phyloP scores from a whole-genome alignment of 2,888 invertebrate species.

The Sclerodermus sp. region DNA sequence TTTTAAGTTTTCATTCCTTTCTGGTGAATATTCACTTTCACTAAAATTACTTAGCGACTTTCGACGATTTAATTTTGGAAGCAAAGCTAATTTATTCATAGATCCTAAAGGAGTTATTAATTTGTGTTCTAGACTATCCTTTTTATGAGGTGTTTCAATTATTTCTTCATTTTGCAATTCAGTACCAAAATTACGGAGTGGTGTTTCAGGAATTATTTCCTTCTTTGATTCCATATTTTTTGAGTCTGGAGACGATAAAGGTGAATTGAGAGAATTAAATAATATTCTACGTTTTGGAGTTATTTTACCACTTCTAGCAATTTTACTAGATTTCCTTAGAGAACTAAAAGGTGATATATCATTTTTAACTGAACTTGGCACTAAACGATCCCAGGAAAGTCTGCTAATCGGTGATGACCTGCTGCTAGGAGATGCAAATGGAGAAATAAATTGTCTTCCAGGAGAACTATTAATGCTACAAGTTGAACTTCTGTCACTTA shows the following conservation, averaged over 20 bases:
- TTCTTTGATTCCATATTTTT: conserved; percentile 3
- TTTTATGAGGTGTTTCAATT: conserved; percentile 42
- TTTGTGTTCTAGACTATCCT: conserved; percentile 28
- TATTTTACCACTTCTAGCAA: conserved; percentile 25
- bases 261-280: conserved; percentile 19
- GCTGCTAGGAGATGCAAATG: conserved; percentile 35
- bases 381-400: conserved; percentile 34
- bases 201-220: conserved; percentile 40
- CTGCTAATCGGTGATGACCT: neutral
- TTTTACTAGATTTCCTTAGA: conserved; percentile 30
- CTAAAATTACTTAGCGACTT: conserved; percentile 36
- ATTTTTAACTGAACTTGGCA: conserved; percentile 9
- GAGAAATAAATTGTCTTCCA: conserved; percentile 35
- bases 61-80: conserved; percentile 42
- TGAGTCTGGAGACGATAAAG: conserved; percentile 20
- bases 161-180: conserved; percentile 26
- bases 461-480: conserved; percentile 36
- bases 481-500: conserved; percentile 35
- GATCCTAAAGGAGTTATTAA: conserved; percentile 44
- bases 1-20: conserved; percentile 33
- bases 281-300: conserved; percentile 32
- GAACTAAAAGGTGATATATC: conserved; percentile 33
- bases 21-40: conserved; percentile 33
- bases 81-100: conserved; percentile 31
- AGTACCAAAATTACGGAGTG: conserved; percentile 30